Evolutionary conservation across 2,888 invertebrate species (phyloP).

Genomic region (Clunio marinus): DNA sequence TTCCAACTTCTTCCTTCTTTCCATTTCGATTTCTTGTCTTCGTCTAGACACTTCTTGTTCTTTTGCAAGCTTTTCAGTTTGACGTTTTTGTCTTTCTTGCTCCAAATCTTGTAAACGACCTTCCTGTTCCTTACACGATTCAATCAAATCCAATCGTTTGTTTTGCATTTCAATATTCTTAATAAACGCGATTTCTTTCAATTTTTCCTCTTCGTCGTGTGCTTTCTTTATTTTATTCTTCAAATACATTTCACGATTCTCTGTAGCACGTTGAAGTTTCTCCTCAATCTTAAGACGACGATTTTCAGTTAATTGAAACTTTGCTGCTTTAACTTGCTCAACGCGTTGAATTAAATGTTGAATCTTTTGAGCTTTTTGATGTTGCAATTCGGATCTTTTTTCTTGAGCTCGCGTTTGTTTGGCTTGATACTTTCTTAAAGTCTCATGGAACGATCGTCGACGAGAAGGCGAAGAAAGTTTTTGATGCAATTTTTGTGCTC

Average conservation of each 20-base stretch:
- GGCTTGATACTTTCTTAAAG: slow-evolving; percentile 73
- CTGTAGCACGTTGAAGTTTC: slow-evolving; percentile 77
- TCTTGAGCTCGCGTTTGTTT: slow-evolving; percentile 89
- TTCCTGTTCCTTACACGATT: slow-evolving; percentile 71
- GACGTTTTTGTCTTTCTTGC: slow-evolving; percentile 61
- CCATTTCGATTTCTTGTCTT: slow-evolving; percentile 77
- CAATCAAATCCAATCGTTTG: slow-evolving; percentile 84
- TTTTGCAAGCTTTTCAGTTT: slow-evolving; percentile 89
- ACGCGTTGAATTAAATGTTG: slow-evolving; percentile 83
- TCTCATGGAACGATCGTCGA: slow-evolving; percentile 79
- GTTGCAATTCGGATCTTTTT: slow-evolving; percentile 74
- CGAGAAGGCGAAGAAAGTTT: slow-evolving; percentile 88
- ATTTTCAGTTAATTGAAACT: slow-evolving; percentile 80
- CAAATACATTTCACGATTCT: slow-evolving; percentile 79
- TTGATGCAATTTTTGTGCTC: slow-evolving; percentile 88
- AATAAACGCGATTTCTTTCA: slow-evolving; percentile 96
- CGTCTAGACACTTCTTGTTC: slow-evolving; percentile 93
- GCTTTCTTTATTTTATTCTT: slow-evolving; percentile 77
- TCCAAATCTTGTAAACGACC: slow-evolving; percentile 72
- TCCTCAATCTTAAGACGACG: slow-evolving; percentile 70
- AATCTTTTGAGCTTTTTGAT: slow-evolving; percentile 78
- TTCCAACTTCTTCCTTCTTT: slow-evolving; percentile 69
- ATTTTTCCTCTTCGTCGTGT: slow-evolving; percentile 94
- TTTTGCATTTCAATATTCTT: slow-evolving; percentile 94
- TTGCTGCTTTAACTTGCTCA: slow-evolving; percentile 76